Base-by-base conservation (phyloP, 2,113 vertebrate genomes). In the Sarotherodon lohbergeri region DNA sequence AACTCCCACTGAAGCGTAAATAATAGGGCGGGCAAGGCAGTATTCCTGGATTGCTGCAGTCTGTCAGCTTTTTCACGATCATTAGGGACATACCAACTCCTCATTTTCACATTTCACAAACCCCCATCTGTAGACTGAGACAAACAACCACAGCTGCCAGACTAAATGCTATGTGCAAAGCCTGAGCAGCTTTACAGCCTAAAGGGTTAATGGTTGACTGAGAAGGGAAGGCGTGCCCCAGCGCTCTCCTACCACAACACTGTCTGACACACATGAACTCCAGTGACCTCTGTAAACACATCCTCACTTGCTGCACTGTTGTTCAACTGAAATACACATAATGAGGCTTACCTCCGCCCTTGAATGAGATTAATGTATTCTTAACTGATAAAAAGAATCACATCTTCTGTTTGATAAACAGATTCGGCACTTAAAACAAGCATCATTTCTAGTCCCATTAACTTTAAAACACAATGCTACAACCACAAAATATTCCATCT, bases 201-300 rank as follows among this genome's bases (percentile, higher is more conserved):
- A 56, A 93, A 86, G 93, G 90, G 93, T 95, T 95, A 95, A 95
- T n/a, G 59, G 88, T 73, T 88, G 84, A 89, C 89, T 82, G 86
- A 87, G 85, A 80, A 90, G 83, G 90, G 88, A 92, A 82, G 89
- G 92, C 68, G 83, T 87, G 87, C 88, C 90, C 90, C 90, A 85
- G 87, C 22, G 9, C 86, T 89, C 82, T 88, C 68, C 66, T 88
- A 84, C 83, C 85, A 88, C 80, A 90, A 92, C 59, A 57, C 54
- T 85, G 86, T 93, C 93, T 89, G 93, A 87, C 83, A 88, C 81
- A 48, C 41, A 91, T 95, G 94, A 96, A 94, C 95, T 93, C 61
- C 39, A 91, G 86, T 96, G 94, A 96, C 95, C 94, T 90, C 80
- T 43, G 61, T 9, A 63, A 88, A 88, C 81, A 86, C 55, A 82